These are phyloP conservation scores for Rambutsinella grinnellia DNA, from an alignment of 2,888 invertebrate species.

Conservation along the genomic window DNA sequence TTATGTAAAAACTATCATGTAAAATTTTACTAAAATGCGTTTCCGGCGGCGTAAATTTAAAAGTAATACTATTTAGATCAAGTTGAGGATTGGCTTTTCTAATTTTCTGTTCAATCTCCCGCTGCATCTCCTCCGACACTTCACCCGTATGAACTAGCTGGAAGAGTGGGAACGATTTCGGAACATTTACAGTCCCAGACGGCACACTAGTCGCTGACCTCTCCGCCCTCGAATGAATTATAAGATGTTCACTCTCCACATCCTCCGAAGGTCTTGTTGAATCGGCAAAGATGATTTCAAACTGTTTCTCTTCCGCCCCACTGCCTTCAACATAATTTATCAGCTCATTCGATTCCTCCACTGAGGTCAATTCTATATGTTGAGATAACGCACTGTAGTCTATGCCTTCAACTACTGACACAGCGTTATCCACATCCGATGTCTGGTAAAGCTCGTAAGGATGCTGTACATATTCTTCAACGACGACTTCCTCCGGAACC, in stretches of 20 bases:
- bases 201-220: background rate
- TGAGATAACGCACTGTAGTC: too few relatives aligned
- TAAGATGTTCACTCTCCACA: conserved; percentile 15
- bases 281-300: conserved; percentile 40
- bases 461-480: background rate
- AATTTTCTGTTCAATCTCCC: conserved; percentile 32
- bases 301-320: conserved; percentile 22
- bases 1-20: too few relatives aligned
- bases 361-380: background rate
- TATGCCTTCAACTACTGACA: background rate
- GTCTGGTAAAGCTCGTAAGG: background rate
- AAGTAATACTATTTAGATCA: conserved; percentile 38
- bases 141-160: conserved; percentile 37
- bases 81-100: conserved; percentile 41
- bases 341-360: background rate
- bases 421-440: background rate
- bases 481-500: background rate
- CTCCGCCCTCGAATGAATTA: conserved; percentile 33
- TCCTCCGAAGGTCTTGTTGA: conserved; percentile 3
- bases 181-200: conserved; percentile 27
- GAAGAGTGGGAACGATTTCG: conserved; percentile 36
- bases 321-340: background rate
- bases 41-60: conserved; percentile 31
- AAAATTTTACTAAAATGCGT: too few relatives aligned
- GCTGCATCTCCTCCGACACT: conserved; percentile 33